Base-by-base conservation (phyloP, 2,797 vertebrate genomes). In the Zenarchopterus dispar region DNA sequence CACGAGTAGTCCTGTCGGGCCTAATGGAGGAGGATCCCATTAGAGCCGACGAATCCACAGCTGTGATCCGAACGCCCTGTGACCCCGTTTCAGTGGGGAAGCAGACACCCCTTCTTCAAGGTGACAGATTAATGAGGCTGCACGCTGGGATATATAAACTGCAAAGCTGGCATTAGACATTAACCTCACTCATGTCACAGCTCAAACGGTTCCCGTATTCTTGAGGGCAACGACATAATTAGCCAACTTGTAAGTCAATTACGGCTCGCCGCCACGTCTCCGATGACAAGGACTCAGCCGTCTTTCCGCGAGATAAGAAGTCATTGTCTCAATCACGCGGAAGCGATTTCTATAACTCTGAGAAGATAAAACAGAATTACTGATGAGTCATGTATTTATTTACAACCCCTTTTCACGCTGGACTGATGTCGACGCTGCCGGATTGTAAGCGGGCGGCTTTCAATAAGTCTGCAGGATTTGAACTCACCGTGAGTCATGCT, bases 121-220 rank as follows among this genome's bases (percentile, higher is more conserved):
- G 53, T 72, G 82, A 77, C 75, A 73, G 67, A 80, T 83, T 86
- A 88, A 87, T 81, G 68, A 80, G 62, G 64, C 51, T 1, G 0
- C 53, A 67, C 50, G 60, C 50, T 4, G 2, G 26, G 47, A 78
- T 67, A 56, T 67, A 56, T 65, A 56, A 83, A 75, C 75, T 50
- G 55, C 56, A 71, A 51, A 6, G 63, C 80, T 57, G 79, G 78
- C 81, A 72, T 70, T 45, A 67, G 61, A 77, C 61, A 77, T 84
- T 75, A 87, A 86, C 81, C 81, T 82, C 65, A 24, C 43, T 70
- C 63, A 1, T 67, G 49, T 73, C 60, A 21, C 45, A 55, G 57
- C 75, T 41, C 0, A 0, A 62, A 49, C 48, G 4, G 6, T 43
- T 45, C 41, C 68, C 23, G 11, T 77, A 67, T 70, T 73, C 77